Percentiles rank a stretch among this genome's conserved stretches.
phyloP scores from a whole-genome alignment of 2,113 vertebrate species.

The Grantiella picta region DNA sequence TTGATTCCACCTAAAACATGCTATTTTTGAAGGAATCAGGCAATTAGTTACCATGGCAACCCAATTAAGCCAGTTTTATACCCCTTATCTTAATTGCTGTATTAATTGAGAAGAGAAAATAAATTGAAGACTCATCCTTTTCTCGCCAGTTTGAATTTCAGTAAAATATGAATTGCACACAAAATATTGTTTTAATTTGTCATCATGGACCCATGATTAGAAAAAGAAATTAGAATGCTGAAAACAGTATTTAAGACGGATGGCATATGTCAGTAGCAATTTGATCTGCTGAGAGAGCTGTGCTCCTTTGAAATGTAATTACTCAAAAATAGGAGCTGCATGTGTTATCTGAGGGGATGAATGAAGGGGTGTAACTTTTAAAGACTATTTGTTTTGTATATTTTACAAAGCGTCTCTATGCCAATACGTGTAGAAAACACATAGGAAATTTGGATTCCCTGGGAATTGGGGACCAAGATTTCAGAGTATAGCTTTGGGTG shows the following conservation, averaged over 20 bases:
- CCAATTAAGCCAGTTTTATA: conserved; percentile 70
- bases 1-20: conserved; percentile 66
- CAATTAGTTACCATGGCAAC: conserved; percentile 73
- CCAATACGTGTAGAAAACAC: accelerated
- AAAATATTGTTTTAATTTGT: conserved; percentile 72
- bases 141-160: conserved; percentile 50
- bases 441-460: accelerated
- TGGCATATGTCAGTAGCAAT: conserved; percentile 49
- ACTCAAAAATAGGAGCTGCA: conserved; percentile 55
- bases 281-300: conserved; percentile 51
- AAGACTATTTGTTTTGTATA: not conserved
- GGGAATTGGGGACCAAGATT: not conserved
- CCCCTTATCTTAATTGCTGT: conserved; percentile 67
- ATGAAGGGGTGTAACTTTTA: conserved; percentile 3
- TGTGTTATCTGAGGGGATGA: conserved; percentile 10
- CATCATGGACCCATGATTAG: conserved; percentile 54
- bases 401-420: not conserved
- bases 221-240: conserved; percentile 62
- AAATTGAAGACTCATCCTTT: conserved; percentile 60
- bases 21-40: conserved; percentile 61
- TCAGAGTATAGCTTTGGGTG: not conserved
- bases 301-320: conserved; percentile 60
- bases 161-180: conserved; percentile 65
- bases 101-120: conserved; percentile 71
- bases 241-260: conserved; percentile 67